Base-by-base conservation (phyloP, 2,113 vertebrate genomes). In the Alces alces region DNA sequence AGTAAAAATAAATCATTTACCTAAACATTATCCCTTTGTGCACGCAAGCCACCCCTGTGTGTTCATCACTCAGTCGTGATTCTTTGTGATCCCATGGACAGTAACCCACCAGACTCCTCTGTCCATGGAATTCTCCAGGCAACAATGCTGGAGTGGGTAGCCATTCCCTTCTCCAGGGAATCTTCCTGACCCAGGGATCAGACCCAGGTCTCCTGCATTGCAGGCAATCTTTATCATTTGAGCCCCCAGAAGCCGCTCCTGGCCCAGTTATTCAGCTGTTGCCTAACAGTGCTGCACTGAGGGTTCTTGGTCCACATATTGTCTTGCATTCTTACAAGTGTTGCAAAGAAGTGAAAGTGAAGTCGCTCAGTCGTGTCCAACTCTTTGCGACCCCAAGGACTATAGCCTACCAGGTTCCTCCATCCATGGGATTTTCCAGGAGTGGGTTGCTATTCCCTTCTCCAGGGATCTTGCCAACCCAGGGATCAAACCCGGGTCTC, bases 401-500 rank as follows among this genome's bases (percentile, higher is more conserved):
- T 54, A 17, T 54, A 17, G 52, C 52, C 52, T 54, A 54, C 52
- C 52, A 54, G 52, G 52, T 17, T 17, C 52, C 52, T 19, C 52
- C 52, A 6, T 54, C 52, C 52, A 54, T 54, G 52, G 52, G 52
- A 19, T 54, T 54, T 54, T 54, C 16, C 52, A 54, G 52, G 52
- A 54, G 16, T 54, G 52, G 52, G 52, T 17, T 54, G 52, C 52
- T 16, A 54, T 54, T 17, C 52, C 52, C 16, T 54, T 54, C 16
- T 54, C 52, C 52, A 54, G 52, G 52, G 52, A 54, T 54, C 16
- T 54, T 54, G 4, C 15, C 15, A 16, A 54, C 52, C 52, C 52
- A 54, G 52, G n/a, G n/a, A 70, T 23, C 0, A 0, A 70, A 70
- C 19, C 10, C 0, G 1, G 10, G n/a, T 70, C n/a, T 70, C n/a